These are phyloP conservation scores for Tinamus major DNA, from an alignment of 2,797 vertebrate genomes.

Conservation along the genomic window DNA sequence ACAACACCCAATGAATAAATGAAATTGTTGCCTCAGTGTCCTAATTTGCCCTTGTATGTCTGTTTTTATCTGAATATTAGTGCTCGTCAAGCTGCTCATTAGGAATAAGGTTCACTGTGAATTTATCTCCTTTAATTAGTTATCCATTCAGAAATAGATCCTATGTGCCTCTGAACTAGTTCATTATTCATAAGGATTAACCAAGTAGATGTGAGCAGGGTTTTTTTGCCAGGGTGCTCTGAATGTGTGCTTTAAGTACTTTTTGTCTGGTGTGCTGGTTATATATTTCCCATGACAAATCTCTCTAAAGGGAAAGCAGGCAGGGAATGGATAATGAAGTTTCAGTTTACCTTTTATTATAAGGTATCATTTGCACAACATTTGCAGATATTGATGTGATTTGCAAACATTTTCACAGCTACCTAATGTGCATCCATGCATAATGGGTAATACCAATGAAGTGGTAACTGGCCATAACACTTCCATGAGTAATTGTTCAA, in stretches of 20 bases:
- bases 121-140: constrained; percentile 61
- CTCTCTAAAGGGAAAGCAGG: not conserved
- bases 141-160: constrained; percentile 35
- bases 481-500: not conserved
- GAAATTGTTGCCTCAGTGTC: not conserved
- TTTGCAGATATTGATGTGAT: not conserved
- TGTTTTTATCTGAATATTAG: constrained; percentile 27
- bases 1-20: not conserved
- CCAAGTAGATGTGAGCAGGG: not conserved
- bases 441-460: not conserved
- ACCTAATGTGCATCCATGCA: not conserved
- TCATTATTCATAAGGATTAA: constrained; percentile 60
- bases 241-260: constrained; percentile 13
- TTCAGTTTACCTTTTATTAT: not conserved
- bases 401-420: not conserved
- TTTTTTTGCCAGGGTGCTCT: not conserved
- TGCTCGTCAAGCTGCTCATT: not conserved
- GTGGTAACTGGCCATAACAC: not conserved
- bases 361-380: not conserved
- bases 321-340: constrained; percentile 31
- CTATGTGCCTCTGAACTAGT: constrained; percentile 18
- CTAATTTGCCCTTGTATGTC: not conserved
- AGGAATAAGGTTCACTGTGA: constrained; percentile 3
- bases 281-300: not conserved
- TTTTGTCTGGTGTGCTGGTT: constrained; percentile 11